These are phyloP conservation scores for Pristionchus fissidentatus DNA, from an alignment of 2,888 invertebrate genomes.

Conservation along the genomic window DNA sequence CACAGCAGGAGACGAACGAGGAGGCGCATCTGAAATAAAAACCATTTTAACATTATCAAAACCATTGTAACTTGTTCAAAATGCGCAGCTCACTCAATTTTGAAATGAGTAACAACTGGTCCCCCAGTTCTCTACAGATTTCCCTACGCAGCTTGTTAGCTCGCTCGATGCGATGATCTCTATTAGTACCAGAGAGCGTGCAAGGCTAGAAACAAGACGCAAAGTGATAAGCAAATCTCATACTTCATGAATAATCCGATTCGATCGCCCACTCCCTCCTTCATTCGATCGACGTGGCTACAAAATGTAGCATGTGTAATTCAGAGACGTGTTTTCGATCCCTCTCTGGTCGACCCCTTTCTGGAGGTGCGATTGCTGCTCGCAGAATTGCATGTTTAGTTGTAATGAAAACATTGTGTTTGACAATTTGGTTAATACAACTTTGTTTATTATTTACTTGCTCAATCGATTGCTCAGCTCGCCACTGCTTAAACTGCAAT, in stretches of 20 bases:
- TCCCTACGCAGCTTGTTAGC: too few species aligned
- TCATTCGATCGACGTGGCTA: constrained; percentile 25
- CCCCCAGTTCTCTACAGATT: too few species aligned
- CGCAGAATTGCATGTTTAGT: too few species aligned
- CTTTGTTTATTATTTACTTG: neutral
- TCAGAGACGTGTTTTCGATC: neutral
- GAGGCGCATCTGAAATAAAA: neutral
- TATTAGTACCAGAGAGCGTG: too few species aligned
- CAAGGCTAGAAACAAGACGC: too few species aligned
- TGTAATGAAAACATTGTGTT: neutral
- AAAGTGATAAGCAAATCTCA: neutral
- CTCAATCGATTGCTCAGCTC: constrained; percentile 20
- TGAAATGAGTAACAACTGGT: too few species aligned
- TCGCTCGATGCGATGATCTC: too few species aligned
- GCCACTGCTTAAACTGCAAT: neutral
- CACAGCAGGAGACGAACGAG: neutral
- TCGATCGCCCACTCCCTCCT: neutral
- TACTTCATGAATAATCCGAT: constrained; percentile 28
- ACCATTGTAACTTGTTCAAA: too few species aligned
- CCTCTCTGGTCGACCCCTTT: too few species aligned
- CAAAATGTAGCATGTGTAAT: too few species aligned
- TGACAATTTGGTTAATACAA: neutral
- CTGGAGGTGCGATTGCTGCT: too few species aligned
- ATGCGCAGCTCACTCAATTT: too few species aligned
- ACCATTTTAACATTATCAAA: neutral